phyloP scores from a whole-genome alignment of 1,140 invertebrate species.

The Asbolus verrucosus region DNA sequence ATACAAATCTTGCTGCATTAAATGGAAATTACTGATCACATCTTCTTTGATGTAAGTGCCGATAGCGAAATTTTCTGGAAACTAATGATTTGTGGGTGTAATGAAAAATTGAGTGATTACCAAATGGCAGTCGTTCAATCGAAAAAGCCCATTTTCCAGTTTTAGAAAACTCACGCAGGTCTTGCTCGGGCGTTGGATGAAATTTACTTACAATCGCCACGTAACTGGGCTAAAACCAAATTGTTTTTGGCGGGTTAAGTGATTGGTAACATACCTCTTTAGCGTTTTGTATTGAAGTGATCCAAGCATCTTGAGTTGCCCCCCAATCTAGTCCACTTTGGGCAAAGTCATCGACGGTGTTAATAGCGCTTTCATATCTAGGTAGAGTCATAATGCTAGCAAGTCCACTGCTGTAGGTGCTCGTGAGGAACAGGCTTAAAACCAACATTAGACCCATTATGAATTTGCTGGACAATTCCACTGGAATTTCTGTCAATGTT shows the following conservation, averaged over 20 bases:
- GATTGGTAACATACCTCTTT: too few species aligned
- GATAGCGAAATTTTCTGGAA: slow-evolving; percentile 66
- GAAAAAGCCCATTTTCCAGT: slow-evolving; percentile 51
- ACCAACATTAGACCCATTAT: slow-evolving; percentile 15
- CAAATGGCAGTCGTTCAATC: slow-evolving; percentile 53
- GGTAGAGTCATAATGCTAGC: slow-evolving; percentile 70
- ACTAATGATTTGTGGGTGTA: not conserved
- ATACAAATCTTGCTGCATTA: slow-evolving; percentile 71
- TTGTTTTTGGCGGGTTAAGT: too few species aligned
- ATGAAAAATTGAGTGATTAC: slow-evolving; percentile 38
- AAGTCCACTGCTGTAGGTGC: slow-evolving; percentile 68
- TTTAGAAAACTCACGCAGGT: slow-evolving; percentile 42
- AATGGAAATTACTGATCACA: slow-evolving; percentile 65
- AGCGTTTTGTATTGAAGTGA: slow-evolving; percentile 52
- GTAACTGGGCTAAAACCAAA: slow-evolving; percentile 42
- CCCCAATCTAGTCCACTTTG: slow-evolving; percentile 56
- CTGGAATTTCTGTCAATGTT: not conserved
- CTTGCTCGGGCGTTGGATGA: slow-evolving; percentile 45
- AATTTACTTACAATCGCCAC: slow-evolving; percentile 49
- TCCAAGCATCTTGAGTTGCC: slow-evolving; percentile 57
- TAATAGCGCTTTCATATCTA: slow-evolving; percentile 57
- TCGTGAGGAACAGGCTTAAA: slow-evolving; percentile 22
- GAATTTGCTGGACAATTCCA: not conserved
- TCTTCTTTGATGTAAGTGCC: slow-evolving; percentile 70
- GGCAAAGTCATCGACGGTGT: slow-evolving; percentile 55